Evolutionary conservation across 2,888 invertebrate genomes (phyloP).

Genomic region (Cremastinae sp.): DNA sequence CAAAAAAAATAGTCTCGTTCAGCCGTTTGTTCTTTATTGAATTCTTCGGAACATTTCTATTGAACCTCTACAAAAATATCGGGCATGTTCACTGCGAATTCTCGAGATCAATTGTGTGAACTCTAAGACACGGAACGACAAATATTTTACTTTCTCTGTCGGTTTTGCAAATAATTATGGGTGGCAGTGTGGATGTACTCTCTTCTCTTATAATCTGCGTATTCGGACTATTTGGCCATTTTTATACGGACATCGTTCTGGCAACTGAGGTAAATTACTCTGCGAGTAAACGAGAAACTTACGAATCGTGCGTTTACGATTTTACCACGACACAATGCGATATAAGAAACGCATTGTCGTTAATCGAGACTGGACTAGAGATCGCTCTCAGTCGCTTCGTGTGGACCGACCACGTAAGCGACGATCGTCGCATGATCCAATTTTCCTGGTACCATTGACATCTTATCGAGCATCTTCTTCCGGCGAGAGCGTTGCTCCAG

Average conservation of each 20-base stretch:
- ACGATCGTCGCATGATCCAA: constrained; percentile 93
- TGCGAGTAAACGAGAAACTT: constrained; percentile 28
- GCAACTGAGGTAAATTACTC: constrained; percentile 2
- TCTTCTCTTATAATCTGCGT: constrained; percentile 16
- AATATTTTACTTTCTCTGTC: constrained; percentile 27
- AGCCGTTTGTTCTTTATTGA: constrained; percentile 46
- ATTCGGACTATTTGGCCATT: constrained; percentile 37
- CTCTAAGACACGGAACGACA: constrained; percentile 30
- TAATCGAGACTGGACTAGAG: constrained; percentile 47
- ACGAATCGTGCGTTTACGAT: constrained; percentile 35
- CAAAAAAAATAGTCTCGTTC: constrained; percentile 14
- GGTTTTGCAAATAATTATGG: constrained; percentile 39
- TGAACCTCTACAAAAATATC: constrained; percentile 59
- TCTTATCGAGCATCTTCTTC: constrained; percentile 87
- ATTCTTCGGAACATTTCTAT: constrained; percentile 54
- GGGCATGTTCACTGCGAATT: constrained; percentile 45
- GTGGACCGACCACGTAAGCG: constrained; percentile 87
- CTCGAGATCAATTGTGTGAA: constrained; percentile 30
- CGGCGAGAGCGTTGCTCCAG: constrained; percentile 86
- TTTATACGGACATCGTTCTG: constrained; percentile 24
- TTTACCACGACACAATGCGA: constrained; percentile 37
- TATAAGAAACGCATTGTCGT: constrained; percentile 35
- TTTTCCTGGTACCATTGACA: constrained; percentile 91
- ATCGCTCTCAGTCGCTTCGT: constrained; percentile 58
- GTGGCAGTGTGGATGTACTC: constrained; percentile 42